Conservation (phyloP, 92 coral and sea anemone genomes). For the Pocillopora grandis region DNA sequence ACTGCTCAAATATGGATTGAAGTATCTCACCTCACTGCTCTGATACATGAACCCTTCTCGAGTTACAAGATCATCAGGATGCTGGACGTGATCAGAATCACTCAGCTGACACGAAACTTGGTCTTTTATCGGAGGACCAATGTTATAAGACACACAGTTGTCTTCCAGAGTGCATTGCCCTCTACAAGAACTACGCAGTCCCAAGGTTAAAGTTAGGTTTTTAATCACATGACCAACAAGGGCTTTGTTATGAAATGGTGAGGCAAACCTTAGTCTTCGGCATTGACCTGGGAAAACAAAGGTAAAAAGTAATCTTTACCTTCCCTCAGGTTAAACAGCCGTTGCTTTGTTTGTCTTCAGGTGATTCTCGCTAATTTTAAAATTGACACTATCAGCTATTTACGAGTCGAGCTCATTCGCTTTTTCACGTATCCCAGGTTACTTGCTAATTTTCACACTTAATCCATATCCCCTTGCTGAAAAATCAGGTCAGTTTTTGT, state of each 20-base stretch:
- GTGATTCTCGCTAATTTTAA: too few relatives aligned
- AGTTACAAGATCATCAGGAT: neutral
- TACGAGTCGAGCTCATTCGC: too few relatives aligned
- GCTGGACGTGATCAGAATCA: neutral
- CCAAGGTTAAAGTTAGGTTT: neutral
- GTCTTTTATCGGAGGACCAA: slow-evolving; percentile 1
- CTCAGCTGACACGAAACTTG: neutral
- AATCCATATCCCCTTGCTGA: too few relatives aligned
- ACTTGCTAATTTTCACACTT: too few relatives aligned
- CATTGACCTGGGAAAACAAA: neutral
- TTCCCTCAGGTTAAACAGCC: too few relatives aligned
- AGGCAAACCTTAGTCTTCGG: neutral
- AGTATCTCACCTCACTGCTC: neutral
- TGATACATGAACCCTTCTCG: neutral
- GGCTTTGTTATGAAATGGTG: neutral
- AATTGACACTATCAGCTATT: too few relatives aligned
- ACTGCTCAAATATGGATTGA: too few relatives aligned
- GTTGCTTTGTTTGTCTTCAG: too few relatives aligned
- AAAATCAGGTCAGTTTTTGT: too few relatives aligned
- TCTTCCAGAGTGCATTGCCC: neutral
- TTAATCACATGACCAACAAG: slow-evolving; percentile 22
- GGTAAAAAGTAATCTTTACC: too few relatives aligned
- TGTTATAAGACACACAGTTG: neutral
- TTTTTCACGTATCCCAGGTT: too few relatives aligned
- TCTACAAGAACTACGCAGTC: slow-evolving; percentile 1